Percentiles rank a stretch among this genome's conserved stretches.
phyloP scores from a whole-genome alignment of 2,113 vertebrate species.

The Donacobius atricapilla region DNA sequence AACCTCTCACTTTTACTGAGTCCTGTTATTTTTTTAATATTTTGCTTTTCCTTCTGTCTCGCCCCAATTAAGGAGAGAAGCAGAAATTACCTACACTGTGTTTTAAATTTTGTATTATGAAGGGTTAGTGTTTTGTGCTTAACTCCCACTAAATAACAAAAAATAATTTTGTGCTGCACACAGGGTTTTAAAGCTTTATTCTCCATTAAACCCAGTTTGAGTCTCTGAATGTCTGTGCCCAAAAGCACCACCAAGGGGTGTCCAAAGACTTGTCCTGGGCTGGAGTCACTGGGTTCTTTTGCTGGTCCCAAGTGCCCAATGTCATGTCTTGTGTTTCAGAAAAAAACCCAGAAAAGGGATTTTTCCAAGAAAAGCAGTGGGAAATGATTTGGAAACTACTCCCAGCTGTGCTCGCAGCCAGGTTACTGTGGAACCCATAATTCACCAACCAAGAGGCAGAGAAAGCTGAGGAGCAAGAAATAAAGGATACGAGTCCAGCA shows the following conservation, averaged over 20 bases:
- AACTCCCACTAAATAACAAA: background rate
- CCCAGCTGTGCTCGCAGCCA: background rate
- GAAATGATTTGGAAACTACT: background rate
- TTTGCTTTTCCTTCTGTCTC: background rate
- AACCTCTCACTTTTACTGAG: background rate
- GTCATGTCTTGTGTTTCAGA: background rate
- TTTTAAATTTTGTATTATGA: background rate
- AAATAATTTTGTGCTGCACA: background rate
- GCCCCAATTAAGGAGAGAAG: background rate
- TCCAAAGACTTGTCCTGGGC: background rate
- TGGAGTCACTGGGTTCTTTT: background rate
- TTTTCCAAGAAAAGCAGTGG: background rate
- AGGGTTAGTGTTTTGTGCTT: background rate
- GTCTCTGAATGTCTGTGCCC: background rate
- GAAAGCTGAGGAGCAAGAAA: background rate
- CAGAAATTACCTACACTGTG: background rate
- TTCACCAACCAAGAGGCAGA: background rate
- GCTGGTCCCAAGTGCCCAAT: background rate
- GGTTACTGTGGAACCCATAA: fast-evolving
- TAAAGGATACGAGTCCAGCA: fast-evolving
- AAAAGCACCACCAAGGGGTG: background rate
- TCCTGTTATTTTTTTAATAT: background rate
- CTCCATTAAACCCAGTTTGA: background rate
- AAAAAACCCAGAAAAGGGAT: background rate
- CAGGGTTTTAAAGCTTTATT: background rate